Conservation (phyloP, 2,113 vertebrate species). For the Hemiscyllium ocellatum region DNA sequence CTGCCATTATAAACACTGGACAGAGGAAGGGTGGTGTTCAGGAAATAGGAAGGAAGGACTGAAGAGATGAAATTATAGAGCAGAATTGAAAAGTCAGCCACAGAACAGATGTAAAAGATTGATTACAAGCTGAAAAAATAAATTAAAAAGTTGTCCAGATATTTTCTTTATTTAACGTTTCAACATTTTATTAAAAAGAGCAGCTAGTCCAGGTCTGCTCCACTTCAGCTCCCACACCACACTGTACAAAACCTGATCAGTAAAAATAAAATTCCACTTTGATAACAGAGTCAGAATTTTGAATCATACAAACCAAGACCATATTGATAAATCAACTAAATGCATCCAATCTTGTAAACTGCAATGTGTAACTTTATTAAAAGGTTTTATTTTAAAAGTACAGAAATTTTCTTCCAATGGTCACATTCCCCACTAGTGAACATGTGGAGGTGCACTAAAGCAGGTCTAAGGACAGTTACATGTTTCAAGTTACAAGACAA, state of each 20-base stretch:
- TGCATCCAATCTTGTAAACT: background rate
- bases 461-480: background rate
- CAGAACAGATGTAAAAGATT: background rate
- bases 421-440: background rate
- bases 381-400: background rate
- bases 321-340: background rate
- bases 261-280: slow-evolving; percentile 1
- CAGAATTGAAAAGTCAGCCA: background rate
- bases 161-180: background rate
- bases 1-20: background rate
- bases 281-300: background rate
- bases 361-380: background rate
- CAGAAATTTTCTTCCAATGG: background rate
- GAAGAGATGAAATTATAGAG: background rate
- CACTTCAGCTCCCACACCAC: slow-evolving; percentile 12
- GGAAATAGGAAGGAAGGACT: background rate
- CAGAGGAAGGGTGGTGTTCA: background rate
- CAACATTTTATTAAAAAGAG: slow-evolving; percentile 13
- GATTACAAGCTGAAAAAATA: background rate
- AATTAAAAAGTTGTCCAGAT: background rate
- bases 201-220: slow-evolving; percentile 10
- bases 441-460: background rate
- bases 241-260: slow-evolving; percentile 4
- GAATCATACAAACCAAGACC: background rate
- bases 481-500: background rate